A percentile compares a stretch with the other conserved stretches of the same genome.
Conservation (phyloP, 2,888 invertebrate genomes). For the Drosophila sordidapex region DNA sequence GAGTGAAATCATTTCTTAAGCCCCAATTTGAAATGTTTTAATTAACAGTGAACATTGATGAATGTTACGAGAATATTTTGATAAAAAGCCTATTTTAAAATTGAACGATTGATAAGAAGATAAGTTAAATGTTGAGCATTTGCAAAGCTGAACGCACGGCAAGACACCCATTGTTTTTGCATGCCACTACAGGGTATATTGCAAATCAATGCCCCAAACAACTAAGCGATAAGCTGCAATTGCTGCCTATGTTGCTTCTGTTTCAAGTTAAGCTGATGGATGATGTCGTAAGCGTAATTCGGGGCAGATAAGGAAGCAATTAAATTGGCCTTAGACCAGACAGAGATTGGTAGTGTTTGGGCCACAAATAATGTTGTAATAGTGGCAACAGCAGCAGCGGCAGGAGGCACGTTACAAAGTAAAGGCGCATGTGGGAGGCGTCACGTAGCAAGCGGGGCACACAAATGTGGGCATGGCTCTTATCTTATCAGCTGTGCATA, state of each 20-base stretch:
- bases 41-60: background rate
- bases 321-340: background rate
- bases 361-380: background rate
- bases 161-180: background rate
- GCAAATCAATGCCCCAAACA: slow-evolving; percentile 16
- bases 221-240: slow-evolving; percentile 18
- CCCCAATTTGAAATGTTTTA: background rate
- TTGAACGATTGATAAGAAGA: slow-evolving; percentile 36
- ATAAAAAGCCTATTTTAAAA: slow-evolving; percentile 10
- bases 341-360: background rate
- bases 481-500: slow-evolving; percentile 70
- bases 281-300: slow-evolving; percentile 35
- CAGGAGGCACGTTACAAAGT: slow-evolving; percentile 36
- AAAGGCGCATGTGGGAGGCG: slow-evolving; percentile 53
- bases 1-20: background rate
- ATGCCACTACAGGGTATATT: slow-evolving; percentile 4
- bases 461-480: slow-evolving; percentile 42
- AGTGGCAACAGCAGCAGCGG: background rate
- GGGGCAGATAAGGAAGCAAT: slow-evolving; percentile 32
- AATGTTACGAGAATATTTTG: background rate
- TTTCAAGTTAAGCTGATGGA: slow-evolving; percentile 15
- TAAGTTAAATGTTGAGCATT: background rate
- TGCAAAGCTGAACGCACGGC: background rate
- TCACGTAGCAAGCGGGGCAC: slow-evolving; percentile 56
- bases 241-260: slow-evolving; percentile 3